A percentile compares a stretch with the other conserved stretches of the same genome.
Evolutionary conservation across 2,797 vertebrate genomes (phyloP).

Genomic region (Trichosurus vulpecula): DNA sequence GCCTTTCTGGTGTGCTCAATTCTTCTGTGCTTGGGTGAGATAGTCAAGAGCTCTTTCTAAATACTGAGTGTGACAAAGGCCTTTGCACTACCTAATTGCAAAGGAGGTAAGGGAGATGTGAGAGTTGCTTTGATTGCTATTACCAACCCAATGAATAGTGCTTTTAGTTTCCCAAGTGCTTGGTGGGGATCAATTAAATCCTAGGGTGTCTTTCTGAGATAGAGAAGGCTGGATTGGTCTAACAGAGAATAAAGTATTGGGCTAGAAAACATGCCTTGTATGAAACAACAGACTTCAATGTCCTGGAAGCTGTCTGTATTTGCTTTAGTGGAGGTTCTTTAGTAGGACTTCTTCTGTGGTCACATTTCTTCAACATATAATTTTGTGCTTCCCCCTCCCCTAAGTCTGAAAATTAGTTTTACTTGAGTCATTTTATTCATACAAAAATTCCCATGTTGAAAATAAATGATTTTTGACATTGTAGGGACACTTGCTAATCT

Average conservation of each 20-base stretch:
- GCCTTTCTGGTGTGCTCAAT: conserved; percentile 48
- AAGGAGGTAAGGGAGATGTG: conserved; percentile 58
- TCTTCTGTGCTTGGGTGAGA: conserved; percentile 41
- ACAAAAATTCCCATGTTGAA: neutral
- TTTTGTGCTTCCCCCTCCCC: neutral
- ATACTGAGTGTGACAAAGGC: conserved; percentile 37
- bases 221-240: conserved; percentile 20
- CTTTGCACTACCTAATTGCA: conserved; percentile 41
- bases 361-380: neutral
- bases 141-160: conserved; percentile 24
- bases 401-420: neutral
- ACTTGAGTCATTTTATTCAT: neutral
- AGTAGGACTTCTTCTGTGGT: neutral
- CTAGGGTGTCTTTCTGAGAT: conserved; percentile 42
- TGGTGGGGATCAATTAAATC: conserved; percentile 64
- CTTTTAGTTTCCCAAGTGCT: conserved; percentile 48
- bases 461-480: neutral
- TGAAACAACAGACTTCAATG: conserved; percentile 42
- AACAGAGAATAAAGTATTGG: conserved; percentile 45
- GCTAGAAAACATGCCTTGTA: conserved; percentile 31
- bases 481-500: fast-evolving
- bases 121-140: conserved; percentile 25
- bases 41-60: conserved; percentile 51
- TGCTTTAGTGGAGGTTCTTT: neutral
- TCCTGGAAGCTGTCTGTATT: neutral